Evolutionary conservation across 2,888 invertebrate species (phyloP), one percentile per base, ranked within the genome.

Genomic region (Drosophila atroscutellata): DNA sequence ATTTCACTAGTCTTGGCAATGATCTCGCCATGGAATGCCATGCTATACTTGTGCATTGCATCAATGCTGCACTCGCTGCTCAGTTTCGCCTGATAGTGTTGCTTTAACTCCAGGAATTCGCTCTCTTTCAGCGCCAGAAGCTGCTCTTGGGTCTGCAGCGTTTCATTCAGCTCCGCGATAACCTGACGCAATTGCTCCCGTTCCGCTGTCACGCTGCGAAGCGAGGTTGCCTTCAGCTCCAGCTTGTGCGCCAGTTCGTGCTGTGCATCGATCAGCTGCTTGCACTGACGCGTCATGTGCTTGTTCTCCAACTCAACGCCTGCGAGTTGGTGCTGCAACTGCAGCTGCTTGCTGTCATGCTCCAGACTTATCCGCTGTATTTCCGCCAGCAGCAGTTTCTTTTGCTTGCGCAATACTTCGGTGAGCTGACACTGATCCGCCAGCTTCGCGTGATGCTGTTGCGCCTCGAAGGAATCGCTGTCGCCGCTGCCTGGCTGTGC

Each of bases 371-470:
- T 58, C 6, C 76, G 74, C 47, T 88, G 83, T 9, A 93, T 72
- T 34, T 93, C 93, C 7, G 77, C 85, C 4, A 93, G 75, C 0
- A 93, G 77, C 18, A 77, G 70, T 24, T 88, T 89, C 57, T 93
- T 93, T 57, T 93, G 92, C 59, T 84, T 91, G 4, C 93, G 90
- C 13, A 93, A 77, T 32, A 93, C 89, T 4, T 89, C 83, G 20
- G 92, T 93, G 2, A 93, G 61, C 30, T 91, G 85, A 1, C 91
- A 88, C 50, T 93, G 91, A 57, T 93, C 93, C 26, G 75, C 72
- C 0, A 92, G 74, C 2, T 84, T 72, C 1, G 86, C 79, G 15
- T 83, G 77, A 15, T 91, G 89, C 42, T 92, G 92, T 39, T 91
- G 82, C 1, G 85, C 69, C 50, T 92, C 88, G 62, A 92, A 92